Evolutionary conservation across 2,797 vertebrate species (phyloP).

Genomic region (Sparidentex hasta): DNA sequence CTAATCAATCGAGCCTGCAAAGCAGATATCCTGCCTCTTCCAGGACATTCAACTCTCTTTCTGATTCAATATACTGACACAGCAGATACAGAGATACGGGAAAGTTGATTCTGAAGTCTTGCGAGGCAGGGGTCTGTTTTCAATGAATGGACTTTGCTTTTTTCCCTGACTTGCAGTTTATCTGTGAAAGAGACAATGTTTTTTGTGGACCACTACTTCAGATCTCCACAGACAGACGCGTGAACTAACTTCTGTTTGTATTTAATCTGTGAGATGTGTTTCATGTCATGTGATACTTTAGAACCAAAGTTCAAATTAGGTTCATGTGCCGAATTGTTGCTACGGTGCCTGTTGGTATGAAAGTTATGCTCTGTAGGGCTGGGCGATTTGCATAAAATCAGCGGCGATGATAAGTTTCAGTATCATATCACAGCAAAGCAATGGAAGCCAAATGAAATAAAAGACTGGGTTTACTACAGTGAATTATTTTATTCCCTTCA

Average conservation of each 20-base stretch:
- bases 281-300: not conserved
- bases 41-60: not conserved
- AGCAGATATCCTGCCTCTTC: not conserved
- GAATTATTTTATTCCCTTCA: not conserved
- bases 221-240: not conserved
- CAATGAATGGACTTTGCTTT: not conserved
- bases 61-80: not conserved
- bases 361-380: not conserved
- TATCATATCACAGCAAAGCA: not conserved
- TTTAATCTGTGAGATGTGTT: not conserved
- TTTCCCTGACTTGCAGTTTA: not conserved
- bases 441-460: not conserved
- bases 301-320: not conserved
- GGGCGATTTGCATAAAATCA: no score
- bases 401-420: no score
- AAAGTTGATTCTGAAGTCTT: not conserved
- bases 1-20: not conserved
- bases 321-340: no score
- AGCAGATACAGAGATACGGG: not conserved
- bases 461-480: not conserved
- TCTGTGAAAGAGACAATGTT: not conserved
- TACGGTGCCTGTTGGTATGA: not conserved
- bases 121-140: not conserved
- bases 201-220: not conserved
- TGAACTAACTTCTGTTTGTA: not conserved